Evolutionary conservation across 2,797 vertebrate species (phyloP).

Genomic region (Aulostomus chinensis): DNA sequence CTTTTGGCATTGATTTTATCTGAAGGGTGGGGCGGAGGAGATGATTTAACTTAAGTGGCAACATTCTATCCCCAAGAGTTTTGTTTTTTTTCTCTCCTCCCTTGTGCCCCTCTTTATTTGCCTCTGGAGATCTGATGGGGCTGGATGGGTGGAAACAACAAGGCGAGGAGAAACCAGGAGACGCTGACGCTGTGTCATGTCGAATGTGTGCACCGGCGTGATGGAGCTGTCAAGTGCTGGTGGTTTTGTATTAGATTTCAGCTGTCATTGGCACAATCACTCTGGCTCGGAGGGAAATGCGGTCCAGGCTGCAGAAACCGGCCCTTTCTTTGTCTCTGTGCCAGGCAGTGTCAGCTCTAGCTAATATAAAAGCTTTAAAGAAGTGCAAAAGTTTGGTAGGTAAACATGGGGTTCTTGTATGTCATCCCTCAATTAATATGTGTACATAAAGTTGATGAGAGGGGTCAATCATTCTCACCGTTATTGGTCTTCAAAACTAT

Average conservation of each 20-base stretch:
- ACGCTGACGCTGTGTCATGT: constrained; percentile 34
- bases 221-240: constrained; percentile 22
- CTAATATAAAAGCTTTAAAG: neutral
- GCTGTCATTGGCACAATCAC: neutral
- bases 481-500: too few relatives aligned
- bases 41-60: constrained; percentile 30
- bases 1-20: constrained; percentile 57
- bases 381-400: neutral
- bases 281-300: constrained; percentile 1
- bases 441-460: too few relatives aligned
- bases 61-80: constrained; percentile 27
- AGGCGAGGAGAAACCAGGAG: constrained; percentile 29
- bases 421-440: too few relatives aligned
- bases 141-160: constrained; percentile 37
- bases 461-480: too few relatives aligned
- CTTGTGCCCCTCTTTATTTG: constrained; percentile 31
- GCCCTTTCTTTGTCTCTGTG: neutral
- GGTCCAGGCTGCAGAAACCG: neutral
- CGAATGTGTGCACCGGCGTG: constrained; percentile 26
- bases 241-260: constrained; percentile 13
- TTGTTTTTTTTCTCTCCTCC: neutral
- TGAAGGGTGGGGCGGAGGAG: constrained; percentile 6
- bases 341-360: neutral
- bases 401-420: too few relatives aligned
- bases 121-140: constrained; percentile 18